These are phyloP conservation scores for Dendronephthya gigantea DNA, from an alignment of 64 coral and sea anemone genomes.

Conservation along the genomic window DNA sequence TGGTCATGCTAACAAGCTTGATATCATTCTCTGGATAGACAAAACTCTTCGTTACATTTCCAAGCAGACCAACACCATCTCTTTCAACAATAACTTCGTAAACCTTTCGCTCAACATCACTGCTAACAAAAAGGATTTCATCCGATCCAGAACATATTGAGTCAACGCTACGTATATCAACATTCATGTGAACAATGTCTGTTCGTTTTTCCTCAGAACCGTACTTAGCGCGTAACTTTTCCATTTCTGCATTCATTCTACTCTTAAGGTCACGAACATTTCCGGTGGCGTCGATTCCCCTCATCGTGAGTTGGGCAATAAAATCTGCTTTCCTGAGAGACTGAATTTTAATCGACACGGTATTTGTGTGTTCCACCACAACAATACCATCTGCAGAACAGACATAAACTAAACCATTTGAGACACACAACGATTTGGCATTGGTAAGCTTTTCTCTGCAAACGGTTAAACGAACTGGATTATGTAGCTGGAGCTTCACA, in stretches of 20 bases:
- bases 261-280: constrained; percentile 34
- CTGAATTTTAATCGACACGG: constrained; percentile 34
- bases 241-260: constrained; percentile 4
- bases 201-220: constrained; percentile 22
- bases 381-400: constrained; percentile 45
- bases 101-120: constrained; percentile 16
- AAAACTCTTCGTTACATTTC: no score
- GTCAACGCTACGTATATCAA: constrained; percentile 4
- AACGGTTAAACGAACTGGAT: constrained; percentile 39
- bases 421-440: constrained; percentile 36
- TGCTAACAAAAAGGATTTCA: constrained; percentile 27
- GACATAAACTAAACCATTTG: constrained; percentile 42
- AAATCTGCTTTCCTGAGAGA: constrained; percentile 47
- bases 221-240: constrained; percentile 19
- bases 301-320: constrained; percentile 42
- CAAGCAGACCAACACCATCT: no score
- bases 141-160: constrained; percentile 37
- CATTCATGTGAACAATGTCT: constrained; percentile 29
- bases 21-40: no score
- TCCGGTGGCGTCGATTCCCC: constrained; percentile 33
- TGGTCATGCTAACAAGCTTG: no score
- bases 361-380: constrained; percentile 29
- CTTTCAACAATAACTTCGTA: no score
- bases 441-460: constrained; percentile 34
- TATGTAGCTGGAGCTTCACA: constrained; percentile 47